phyloP scores from a whole-genome alignment of 2,888 invertebrate species.

The Standfussiana lucernea region DNA sequence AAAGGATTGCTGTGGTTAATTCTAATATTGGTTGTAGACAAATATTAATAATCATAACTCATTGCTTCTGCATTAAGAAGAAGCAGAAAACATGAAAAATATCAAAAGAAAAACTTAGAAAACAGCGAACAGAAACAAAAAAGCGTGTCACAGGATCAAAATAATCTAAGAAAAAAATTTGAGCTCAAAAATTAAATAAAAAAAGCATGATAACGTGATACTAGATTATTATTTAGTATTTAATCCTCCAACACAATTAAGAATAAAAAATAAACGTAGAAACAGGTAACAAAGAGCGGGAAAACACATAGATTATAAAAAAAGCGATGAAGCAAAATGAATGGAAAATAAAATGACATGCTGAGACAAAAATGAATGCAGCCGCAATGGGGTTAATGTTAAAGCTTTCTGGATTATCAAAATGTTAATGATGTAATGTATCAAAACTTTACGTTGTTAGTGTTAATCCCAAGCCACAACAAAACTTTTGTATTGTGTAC shows the following conservation, averaged over 20 bases:
- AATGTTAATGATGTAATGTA: conserved; percentile 79
- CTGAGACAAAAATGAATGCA: conserved; percentile 81
- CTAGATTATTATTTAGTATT: conserved; percentile 3
- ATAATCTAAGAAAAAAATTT: conserved; percentile 22
- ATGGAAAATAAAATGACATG: conserved; percentile 73
- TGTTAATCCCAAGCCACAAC: conserved; percentile 89
- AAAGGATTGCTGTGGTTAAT: conserved; percentile 89
- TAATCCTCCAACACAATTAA: conserved; percentile 37
- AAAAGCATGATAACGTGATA: neutral
- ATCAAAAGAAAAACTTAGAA: conserved; percentile 61
- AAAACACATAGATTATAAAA: conserved; percentile 62
- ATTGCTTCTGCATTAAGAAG: conserved; percentile 89
- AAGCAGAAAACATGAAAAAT: conserved; percentile 77
- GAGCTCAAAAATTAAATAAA: no score
- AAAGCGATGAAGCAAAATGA: conserved; percentile 68
- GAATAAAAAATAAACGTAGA: conserved; percentile 59
- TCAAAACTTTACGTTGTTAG: conserved; percentile 73
- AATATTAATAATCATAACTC: conserved; percentile 69
- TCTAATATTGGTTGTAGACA: conserved; percentile 55
- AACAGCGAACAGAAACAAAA: conserved; percentile 66
- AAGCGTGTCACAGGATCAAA: conserved; percentile 53
- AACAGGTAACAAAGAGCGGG: conserved; percentile 55
- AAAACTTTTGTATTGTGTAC: conserved; percentile 84
- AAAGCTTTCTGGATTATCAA: conserved; percentile 73
- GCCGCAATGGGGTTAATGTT: conserved; percentile 86